Percentiles rank a stretch among this genome's conserved stretches.
Conservation (phyloP, 2,888 invertebrate genomes). For the Caenorhabditis macrosperma region DNA sequence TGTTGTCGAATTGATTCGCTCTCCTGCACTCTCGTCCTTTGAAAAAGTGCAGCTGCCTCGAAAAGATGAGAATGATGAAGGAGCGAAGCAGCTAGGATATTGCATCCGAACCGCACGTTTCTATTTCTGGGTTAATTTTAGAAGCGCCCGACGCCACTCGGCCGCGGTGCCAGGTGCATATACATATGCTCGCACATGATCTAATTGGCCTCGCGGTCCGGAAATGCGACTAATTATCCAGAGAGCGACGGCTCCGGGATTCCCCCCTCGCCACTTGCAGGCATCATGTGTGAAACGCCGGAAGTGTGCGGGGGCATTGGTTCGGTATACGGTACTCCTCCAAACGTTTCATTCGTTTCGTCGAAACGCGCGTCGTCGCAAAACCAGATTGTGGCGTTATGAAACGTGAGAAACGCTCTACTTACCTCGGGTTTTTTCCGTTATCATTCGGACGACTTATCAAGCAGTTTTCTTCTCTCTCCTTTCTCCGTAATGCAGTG, state of each 20-base stretch:
- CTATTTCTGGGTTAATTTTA: neutral
- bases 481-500: neutral
- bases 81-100: neutral
- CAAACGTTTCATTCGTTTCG: neutral
- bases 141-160: neutral
- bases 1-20: neutral
- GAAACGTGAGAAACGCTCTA: neutral
- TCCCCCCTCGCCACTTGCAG: constrained; percentile 1
- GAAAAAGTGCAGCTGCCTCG: neutral
- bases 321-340: neutral
- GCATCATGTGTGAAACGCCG: constrained; percentile 16
- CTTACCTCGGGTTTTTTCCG: neutral
- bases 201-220: constrained; percentile 22
- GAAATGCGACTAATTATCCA: constrained; percentile 26
- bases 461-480: neutral
- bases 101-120: neutral
- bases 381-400: constrained; percentile 3
- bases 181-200: neutral
- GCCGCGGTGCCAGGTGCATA: constrained; percentile 15
- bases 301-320: constrained; percentile 11
- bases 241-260: constrained; percentile 3
- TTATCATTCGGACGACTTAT: neutral
- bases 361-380: neutral
- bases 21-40: neutral
- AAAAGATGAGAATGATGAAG: neutral